A percentile compares a stretch with the other conserved stretches of the same genome.
These are phyloP conservation scores for Trichoplusia ni DNA, from an alignment of 1,140 invertebrate species.

Conservation along the genomic window DNA sequence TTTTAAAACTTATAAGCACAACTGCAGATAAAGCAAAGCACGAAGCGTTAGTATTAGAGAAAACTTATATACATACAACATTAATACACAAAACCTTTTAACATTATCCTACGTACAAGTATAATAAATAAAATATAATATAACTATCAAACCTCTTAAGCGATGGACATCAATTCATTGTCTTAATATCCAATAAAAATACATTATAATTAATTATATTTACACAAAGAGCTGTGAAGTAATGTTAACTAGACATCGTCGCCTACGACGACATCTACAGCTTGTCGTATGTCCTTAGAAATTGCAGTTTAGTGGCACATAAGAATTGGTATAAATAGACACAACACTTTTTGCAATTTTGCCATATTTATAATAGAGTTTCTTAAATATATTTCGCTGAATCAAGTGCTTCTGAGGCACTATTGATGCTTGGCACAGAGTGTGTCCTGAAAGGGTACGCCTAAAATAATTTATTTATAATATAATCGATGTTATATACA, in stretches of 20 bases:
- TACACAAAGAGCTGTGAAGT: conserved; percentile 18
- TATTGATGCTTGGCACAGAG: conserved; percentile 20
- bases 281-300: conserved; percentile 5
- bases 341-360: conserved; percentile 10
- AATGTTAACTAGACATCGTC: conserved; percentile 10
- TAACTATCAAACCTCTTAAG: conserved; percentile 46
- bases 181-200: conserved; percentile 50
- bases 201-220: conserved; percentile 35
- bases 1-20: conserved; percentile 47
- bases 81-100: conserved; percentile 58
- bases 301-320: conserved; percentile 22
- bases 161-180: conserved; percentile 59
- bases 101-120: conserved; percentile 51
- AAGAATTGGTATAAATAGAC: conserved; percentile 3
- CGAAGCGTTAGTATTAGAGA: conserved; percentile 56
- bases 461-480: conserved; percentile 14
- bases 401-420: conserved; percentile 19
- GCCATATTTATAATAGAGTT: conserved; percentile 21
- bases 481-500: conserved; percentile 22
- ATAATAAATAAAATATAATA: conserved; percentile 61
- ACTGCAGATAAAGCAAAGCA: conserved; percentile 62
- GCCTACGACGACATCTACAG: conserved; percentile 4
- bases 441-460: conserved; percentile 11
- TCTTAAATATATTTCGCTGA: conserved; percentile 15
- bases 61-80: conserved; percentile 57